Evolutionary conservation across 2,113 vertebrate species (phyloP).

Genomic region (Sminthopsis crassicaudata): DNA sequence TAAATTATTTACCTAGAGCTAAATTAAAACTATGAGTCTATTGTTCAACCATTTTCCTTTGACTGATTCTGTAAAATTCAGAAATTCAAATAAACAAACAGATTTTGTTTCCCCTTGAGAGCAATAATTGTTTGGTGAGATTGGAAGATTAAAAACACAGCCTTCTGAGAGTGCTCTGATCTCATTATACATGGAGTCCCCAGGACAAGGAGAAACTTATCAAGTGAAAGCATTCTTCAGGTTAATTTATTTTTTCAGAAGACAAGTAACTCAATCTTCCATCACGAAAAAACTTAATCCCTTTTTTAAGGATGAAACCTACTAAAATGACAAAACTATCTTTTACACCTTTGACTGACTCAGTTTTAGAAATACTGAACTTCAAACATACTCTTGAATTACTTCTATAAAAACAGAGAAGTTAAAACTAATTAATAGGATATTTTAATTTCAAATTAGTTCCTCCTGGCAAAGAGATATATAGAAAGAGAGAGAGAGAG

Average conservation of each 20-base stretch:
- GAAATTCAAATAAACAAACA: not conserved
- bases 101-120: not conserved
- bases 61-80: not conserved
- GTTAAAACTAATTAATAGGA: constrained; percentile 9
- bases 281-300: not conserved
- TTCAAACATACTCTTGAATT: constrained; percentile 26
- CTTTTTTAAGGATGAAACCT: not conserved
- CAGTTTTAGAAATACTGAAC: not conserved
- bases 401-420: constrained; percentile 47
- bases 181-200: not conserved
- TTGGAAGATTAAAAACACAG: not conserved
- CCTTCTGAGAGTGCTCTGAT: not conserved
- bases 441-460: constrained; percentile 52
- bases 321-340: constrained; percentile 55
- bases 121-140: not conserved
- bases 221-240: not conserved
- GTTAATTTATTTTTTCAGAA: constrained; percentile 5
- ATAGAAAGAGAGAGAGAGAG: no score
- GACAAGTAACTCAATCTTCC: not conserved
- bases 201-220: not conserved
- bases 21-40: not conserved
- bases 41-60: not conserved
- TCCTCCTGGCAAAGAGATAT: constrained; percentile 2
- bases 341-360: constrained; percentile 31
- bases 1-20: not conserved